phyloP scores from a whole-genome alignment of 2,797 vertebrate species.

The Leucoraja ocellata region DNA sequence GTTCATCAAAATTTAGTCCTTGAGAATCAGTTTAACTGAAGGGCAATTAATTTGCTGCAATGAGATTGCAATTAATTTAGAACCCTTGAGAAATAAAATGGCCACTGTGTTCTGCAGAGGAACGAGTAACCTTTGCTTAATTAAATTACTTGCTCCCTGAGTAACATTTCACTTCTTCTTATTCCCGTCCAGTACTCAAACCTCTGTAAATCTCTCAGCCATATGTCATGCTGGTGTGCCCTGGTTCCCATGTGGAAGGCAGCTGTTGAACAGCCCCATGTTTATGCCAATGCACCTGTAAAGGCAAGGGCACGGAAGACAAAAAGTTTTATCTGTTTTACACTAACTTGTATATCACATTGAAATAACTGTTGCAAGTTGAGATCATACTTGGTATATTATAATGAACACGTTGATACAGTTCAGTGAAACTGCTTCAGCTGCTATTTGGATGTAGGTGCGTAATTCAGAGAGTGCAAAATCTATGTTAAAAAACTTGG shows the following conservation, averaged over 20 bases:
- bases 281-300: neutral
- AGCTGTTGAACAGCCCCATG: neutral
- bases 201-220: neutral
- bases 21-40: constrained; percentile 17
- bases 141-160: constrained; percentile 19
- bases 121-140: constrained; percentile 31
- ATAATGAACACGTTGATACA: neutral
- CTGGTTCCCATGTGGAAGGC: neutral
- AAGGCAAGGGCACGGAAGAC: neutral
- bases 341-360: neutral
- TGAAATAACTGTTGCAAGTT: neutral
- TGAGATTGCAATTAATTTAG: constrained; percentile 21
- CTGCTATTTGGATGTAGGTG: neutral
- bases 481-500: neutral
- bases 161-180: neutral
- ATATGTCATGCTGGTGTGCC: no score
- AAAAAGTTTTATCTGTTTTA: neutral
- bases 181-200: neutral
- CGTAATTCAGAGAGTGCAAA: neutral
- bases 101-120: constrained; percentile 8
- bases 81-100: constrained; percentile 17
- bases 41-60: constrained; percentile 4
- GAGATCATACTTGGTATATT: neutral
- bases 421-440: neutral
- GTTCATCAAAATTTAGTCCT: neutral